Base-by-base conservation (phyloP, 2,888 invertebrate species). In the Galeruca laticollis region DNA sequence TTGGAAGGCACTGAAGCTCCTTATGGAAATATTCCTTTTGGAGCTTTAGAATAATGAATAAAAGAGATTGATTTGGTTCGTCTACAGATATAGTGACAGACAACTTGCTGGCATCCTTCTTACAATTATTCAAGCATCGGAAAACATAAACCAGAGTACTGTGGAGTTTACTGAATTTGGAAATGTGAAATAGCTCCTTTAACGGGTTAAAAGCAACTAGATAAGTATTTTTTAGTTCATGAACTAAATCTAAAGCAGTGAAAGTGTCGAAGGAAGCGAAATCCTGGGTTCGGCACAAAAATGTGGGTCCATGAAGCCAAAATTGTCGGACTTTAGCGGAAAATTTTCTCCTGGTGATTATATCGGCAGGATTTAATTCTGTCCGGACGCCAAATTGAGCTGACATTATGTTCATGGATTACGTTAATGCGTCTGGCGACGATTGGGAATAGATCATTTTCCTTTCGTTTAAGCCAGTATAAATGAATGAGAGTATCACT, bases 261-360 rank as follows among this genome's bases (percentile, higher is more conserved):
- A 56, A 56, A 33, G 33, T 9, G 15, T 35, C 35, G 2, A 33
- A n/a, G 5, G 56, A 56, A 33, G 33, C 15, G 37, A 35, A 56
- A 56, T 56, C 15, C 6, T 56, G 31, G 8, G 31, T 33, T 13
- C 33, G 31, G 5, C 56, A 33, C 2, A 31, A 33, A 35, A 33
- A 56, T 4, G 6, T 1, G 13, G 56, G 56, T 10, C 35, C 35
- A 13, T 56, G 56, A 2, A 56, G 13, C 35, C 56, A 56, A 15
- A 33, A 56, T 8, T 6, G 8, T 13, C 56, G n/a, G 13, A 33
- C 35, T 1, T 33, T 13, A 2, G n/a, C 13, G 0, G 56, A 6
- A 56, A 56, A 56, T 8, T 56, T 56, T 35, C 35, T 33, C 11
- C 56, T 6, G 11, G 56, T 10, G 35, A 56, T 33, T 15, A 15